Conservation (phyloP, 2,888 invertebrate species). For the Troglohyphantes excavatus region DNA sequence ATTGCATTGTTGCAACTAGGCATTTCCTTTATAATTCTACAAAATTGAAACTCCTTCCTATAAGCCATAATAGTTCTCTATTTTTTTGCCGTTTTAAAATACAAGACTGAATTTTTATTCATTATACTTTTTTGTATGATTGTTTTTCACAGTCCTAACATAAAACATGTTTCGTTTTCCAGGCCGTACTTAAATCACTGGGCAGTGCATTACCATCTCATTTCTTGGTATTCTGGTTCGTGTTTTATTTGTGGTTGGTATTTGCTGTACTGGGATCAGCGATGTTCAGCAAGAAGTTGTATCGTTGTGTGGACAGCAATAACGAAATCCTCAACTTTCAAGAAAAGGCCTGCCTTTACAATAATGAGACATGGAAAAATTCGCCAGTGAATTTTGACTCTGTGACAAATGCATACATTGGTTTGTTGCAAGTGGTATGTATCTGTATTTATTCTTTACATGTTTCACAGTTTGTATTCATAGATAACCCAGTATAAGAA, state of each 20-base stretch:
- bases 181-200: conserved; percentile 99
- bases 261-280: conserved; percentile 99
- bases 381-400: conserved; percentile 99
- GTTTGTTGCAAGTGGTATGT: conserved; percentile 94
- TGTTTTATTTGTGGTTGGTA: conserved; percentile 99
- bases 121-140: too few relatives aligned
- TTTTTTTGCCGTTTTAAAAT: too few relatives aligned
- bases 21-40: too few relatives aligned
- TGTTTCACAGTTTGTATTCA: too few relatives aligned
- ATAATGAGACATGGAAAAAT: conserved; percentile 95
- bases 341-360: conserved; percentile 86
- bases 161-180: conserved; percentile 80
- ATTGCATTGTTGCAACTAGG: too few relatives aligned
- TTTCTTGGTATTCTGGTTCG: conserved; percentile 99
- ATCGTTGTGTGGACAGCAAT: conserved; percentile 90
- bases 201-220: conserved; percentile 99
- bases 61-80: too few relatives aligned
- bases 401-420: conserved; percentile 97
- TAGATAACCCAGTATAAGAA: too few relatives aligned
- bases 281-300: conserved; percentile 97
- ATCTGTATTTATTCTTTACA: background rate
- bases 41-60: too few relatives aligned
- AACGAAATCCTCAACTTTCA: conserved; percentile 89
- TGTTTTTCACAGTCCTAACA: too few relatives aligned
- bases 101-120: too few relatives aligned